phyloP scores from a whole-genome alignment of 2,888 invertebrate species.

The Mesoligia furuncula region DNA sequence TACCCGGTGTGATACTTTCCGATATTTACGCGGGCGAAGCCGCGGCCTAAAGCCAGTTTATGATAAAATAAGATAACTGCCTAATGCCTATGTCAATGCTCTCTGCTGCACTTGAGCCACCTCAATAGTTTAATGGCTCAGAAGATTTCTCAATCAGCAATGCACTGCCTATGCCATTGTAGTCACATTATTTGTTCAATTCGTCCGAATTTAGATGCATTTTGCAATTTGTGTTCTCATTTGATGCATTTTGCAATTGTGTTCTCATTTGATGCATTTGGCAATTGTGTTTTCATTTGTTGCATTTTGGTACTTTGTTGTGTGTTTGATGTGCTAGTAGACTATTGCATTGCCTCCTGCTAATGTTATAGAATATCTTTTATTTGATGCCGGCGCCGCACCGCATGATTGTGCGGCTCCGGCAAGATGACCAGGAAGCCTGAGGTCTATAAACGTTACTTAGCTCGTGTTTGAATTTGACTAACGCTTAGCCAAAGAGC shows the following conservation, averaged over 20 bases:
- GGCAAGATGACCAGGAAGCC: no score
- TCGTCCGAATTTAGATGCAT: conserved; percentile 12
- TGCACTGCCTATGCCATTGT: conserved; percentile 31
- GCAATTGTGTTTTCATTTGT: conserved; percentile 22
- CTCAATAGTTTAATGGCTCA: conserved; percentile 22
- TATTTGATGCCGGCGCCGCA: neutral
- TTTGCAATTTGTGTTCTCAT: conserved; percentile 30
- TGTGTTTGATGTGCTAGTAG: neutral
- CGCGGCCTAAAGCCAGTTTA: neutral
- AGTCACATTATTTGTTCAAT: conserved; percentile 15
- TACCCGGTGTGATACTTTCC: neutral
- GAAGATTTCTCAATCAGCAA: conserved; percentile 2
- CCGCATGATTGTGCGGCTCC: no score
- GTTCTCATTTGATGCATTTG: conserved; percentile 22
- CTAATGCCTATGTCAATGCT: conserved; percentile 4
- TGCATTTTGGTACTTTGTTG: neutral
- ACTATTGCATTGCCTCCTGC: neutral
- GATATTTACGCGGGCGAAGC: neutral
- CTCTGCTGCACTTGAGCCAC: neutral
- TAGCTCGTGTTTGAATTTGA: neutral
- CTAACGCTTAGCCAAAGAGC: neutral
- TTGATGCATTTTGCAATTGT: conserved; percentile 40
- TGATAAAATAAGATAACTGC: neutral
- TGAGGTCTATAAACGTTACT: neutral
- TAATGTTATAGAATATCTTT: neutral